Percentiles rank a stretch among this genome's conserved stretches.
Conservation (phyloP, 2,888 invertebrate genomes). For the Phortica okadai region DNA sequence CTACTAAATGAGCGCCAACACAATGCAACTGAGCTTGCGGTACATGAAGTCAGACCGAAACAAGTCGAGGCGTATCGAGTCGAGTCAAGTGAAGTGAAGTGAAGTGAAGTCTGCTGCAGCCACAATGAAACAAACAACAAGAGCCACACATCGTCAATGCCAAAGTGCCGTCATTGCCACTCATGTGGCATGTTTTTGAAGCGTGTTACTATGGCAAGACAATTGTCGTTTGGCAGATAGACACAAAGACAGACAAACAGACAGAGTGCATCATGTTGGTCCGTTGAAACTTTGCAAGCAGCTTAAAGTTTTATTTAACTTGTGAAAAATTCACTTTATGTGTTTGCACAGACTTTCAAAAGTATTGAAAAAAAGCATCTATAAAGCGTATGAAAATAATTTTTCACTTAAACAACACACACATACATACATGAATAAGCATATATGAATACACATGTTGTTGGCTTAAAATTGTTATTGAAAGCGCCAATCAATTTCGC, state of each 20-base stretch:
- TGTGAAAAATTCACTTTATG: not conserved
- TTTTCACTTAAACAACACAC: slow-evolving; percentile 21
- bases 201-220: not conserved
- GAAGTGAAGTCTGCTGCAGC: too few relatives aligned
- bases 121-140: not conserved
- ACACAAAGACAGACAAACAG: not conserved
- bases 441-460: too few relatives aligned
- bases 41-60: not conserved
- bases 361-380: not conserved
- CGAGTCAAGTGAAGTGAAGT: too few relatives aligned
- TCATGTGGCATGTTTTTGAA: not conserved
- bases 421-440: not conserved
- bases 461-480: slow-evolving; percentile 28
- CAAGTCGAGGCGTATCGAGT: not conserved
- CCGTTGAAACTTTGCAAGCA: not conserved
- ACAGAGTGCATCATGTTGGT: not conserved
- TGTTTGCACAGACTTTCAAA: not conserved
- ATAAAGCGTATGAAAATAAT: slow-evolving; percentile 1
- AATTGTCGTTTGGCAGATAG: not conserved
- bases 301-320: not conserved
- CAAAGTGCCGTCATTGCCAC: not conserved
- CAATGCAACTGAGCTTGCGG: not conserved
- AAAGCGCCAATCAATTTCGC: too few relatives aligned
- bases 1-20: not conserved
- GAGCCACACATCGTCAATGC: not conserved